Conservation (phyloP, 2,888 invertebrate species). For the Cephus runcator region DNA sequence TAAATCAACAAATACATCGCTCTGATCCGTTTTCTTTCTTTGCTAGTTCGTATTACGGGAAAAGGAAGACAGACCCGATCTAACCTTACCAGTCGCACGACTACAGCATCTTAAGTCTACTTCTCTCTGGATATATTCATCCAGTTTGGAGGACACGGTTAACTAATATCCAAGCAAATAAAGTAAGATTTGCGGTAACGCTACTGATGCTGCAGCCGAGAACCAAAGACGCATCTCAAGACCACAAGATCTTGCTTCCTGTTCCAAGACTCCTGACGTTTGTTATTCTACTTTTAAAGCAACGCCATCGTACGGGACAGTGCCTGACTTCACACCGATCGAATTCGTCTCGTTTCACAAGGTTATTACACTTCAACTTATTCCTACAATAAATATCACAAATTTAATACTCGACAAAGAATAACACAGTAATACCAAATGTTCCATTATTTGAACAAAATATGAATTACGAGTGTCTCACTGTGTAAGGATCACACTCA, state of each 20-base stretch:
- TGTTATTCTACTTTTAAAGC: background rate
- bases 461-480: background rate
- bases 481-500: background rate
- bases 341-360: background rate
- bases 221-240: constrained; percentile 43
- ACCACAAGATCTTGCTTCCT: constrained; percentile 45
- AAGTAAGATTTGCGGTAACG: constrained; percentile 41
- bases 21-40: background rate
- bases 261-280: constrained; percentile 38
- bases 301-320: background rate
- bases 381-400: background rate
- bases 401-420: background rate
- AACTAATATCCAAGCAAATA: constrained; percentile 45
- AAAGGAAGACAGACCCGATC: background rate
- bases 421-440: background rate
- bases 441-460: background rate
- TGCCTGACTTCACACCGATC: background rate
- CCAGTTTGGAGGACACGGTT: constrained; percentile 22
- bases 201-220: constrained; percentile 20
- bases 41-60: background rate
- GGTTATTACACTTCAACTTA: background rate
- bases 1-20: background rate
- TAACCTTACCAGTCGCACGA: background rate
- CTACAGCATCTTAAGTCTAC: background rate
- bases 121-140: background rate